Percentiles rank a stretch among this genome's conserved stretches.
Evolutionary conservation across 2,888 invertebrate genomes (phyloP).

Genomic region (Megamerina dolium): DNA sequence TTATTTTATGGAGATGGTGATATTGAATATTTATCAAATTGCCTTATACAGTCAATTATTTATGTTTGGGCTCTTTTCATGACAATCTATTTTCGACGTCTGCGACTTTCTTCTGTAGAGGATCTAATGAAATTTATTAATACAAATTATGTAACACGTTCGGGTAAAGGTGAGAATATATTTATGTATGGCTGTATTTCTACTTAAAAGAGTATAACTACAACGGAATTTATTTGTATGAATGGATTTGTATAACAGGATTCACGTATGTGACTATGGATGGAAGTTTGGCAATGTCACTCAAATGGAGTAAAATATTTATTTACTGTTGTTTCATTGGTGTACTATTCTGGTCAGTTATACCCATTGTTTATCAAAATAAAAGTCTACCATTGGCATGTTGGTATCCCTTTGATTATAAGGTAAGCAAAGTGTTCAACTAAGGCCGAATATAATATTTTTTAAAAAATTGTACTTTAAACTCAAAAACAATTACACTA

Average conservation of each 20-base stretch:
- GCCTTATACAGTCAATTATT: slow-evolving; percentile 34
- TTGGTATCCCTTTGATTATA: slow-evolving; percentile 43
- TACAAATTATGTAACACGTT: slow-evolving; percentile 25
- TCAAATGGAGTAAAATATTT: slow-evolving; percentile 28
- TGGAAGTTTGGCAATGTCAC: slow-evolving; percentile 22
- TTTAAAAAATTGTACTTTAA: too few species aligned
- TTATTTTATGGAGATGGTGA: slow-evolving; percentile 26
- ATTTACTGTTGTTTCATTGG: slow-evolving; percentile 27
- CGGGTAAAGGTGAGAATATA: slow-evolving; percentile 24
- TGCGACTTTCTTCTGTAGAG: slow-evolving; percentile 18
- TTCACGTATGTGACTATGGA: slow-evolving; percentile 36
- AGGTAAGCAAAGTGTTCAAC: slow-evolving; percentile 24
- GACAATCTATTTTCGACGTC: slow-evolving; percentile 36
- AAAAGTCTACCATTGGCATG: slow-evolving; percentile 35
- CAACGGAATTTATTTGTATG: too few species aligned
- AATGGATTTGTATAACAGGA: slow-evolving; percentile 18
- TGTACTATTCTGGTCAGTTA: slow-evolving; percentile 25
- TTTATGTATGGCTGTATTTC: too few species aligned
- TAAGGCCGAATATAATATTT: too few species aligned
- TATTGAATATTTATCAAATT: slow-evolving; percentile 31
- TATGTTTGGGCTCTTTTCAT: slow-evolving; percentile 32
- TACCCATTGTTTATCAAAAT: slow-evolving; percentile 32
- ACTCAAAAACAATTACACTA: too few species aligned
- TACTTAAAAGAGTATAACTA: too few species aligned
- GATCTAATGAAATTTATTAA: slow-evolving; percentile 27